Base-by-base conservation (phyloP, 2,797 vertebrate genomes). In the Hemibagrus guttatus region DNA sequence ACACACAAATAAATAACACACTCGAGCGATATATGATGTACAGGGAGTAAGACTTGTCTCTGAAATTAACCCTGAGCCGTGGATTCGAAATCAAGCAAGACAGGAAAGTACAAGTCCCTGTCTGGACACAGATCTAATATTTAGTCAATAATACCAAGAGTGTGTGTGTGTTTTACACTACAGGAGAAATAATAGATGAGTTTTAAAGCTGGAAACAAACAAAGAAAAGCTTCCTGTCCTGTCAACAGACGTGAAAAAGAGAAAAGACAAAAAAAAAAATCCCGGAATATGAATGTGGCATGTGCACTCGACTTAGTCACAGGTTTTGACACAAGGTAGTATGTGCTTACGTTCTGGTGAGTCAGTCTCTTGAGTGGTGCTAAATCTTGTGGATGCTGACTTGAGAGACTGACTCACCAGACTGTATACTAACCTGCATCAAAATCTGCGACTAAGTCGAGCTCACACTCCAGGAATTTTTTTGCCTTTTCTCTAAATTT, bases 11-110 rank as follows among this genome's bases (percentile, higher is more conserved):
- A 74, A 86, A 4, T 72, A 23, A 68, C 3, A 26, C 16, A 35
- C 17, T 69, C 13, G n/a, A 82, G 80, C 9, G 9, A 59, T 59
- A 59, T 58, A 79, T 79, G 54, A 79, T 76, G 49, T 54, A 76
- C 7, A 54, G 6, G 26, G 16, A 79, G 76, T 19, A 79, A 1
- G 19, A 12, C 11, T 23, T 19, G 3, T 39, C 54, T 59, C 54
- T 58, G 52, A 31, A 75, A 75, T 75, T 7, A 52, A 75, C 26
- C 49, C n/a, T 46, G 7, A 54, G 46, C 26, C n/a, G 13, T 54
- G 72, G 72, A 75, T 28, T 75, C 52, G 16, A 79, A 35, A 35
- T 23, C 9, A 56, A 31, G 49, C 54, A 35, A 58, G 72, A 75
- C 46, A 17, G 72, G 26, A 52, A 52, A 52, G 9, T 6, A 35